Evolutionary conservation across 1,140 invertebrate genomes (phyloP).

Genomic region (Tyrophagus putrescentiae): DNA sequence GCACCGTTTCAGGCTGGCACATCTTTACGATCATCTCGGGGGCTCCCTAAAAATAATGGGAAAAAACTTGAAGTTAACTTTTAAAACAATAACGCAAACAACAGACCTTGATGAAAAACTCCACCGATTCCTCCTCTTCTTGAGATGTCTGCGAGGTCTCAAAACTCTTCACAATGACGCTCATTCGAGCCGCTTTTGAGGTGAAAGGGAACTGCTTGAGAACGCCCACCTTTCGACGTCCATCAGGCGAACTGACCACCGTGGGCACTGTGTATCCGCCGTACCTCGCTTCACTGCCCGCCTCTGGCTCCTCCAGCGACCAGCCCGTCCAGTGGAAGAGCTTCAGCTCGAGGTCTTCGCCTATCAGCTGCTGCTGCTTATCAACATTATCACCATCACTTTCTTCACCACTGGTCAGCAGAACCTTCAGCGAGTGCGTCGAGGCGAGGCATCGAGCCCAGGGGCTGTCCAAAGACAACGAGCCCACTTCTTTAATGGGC

Average conservation of each 20-base stretch:
- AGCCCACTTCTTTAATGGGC: conserved; percentile 8
- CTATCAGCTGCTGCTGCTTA: too few relatives aligned
- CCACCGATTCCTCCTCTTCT: conserved; percentile 31
- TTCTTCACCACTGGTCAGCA: conserved; percentile 60
- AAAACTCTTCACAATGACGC: conserved; percentile 59
- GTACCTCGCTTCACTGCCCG: conserved; percentile 60
- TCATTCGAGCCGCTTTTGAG: conserved; percentile 64
- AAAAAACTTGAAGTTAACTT: background rate
- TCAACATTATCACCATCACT: too few relatives aligned
- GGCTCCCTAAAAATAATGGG: conserved; percentile 60
- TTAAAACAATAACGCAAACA: conserved; percentile 36
- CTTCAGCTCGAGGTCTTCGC: conserved; percentile 68
- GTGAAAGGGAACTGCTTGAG: conserved; percentile 85
- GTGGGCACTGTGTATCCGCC: conserved; percentile 73
- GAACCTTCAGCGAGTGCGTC: conserved; percentile 64
- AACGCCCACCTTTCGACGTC: conserved; percentile 51
- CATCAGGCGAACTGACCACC: conserved; percentile 52
- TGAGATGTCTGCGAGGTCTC: too few relatives aligned
- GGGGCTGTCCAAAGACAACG: background rate
- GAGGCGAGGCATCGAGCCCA: conserved; percentile 48
- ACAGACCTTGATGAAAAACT: conserved; percentile 41
- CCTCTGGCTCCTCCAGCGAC: conserved; percentile 65
- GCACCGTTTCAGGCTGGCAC: conserved; percentile 50
- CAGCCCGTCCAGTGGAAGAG: conserved; percentile 74
- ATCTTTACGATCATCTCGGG: conserved; percentile 68